Percentiles rank a stretch among this genome's conserved stretches.
These are phyloP conservation scores for Acleris literana DNA, from an alignment of 2,888 invertebrate genomes.

Conservation along the genomic window DNA sequence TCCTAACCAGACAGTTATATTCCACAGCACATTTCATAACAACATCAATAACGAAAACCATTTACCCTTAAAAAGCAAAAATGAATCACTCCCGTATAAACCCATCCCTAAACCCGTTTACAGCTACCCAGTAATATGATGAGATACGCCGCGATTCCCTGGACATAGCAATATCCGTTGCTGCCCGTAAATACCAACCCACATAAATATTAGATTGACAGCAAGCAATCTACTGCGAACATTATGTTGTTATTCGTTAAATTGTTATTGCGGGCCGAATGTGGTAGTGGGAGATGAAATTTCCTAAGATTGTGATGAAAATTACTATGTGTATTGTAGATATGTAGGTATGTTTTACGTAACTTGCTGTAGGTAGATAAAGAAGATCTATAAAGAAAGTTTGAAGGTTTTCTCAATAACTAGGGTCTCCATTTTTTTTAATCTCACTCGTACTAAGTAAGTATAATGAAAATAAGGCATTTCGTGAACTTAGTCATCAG, in stretches of 20 bases:
- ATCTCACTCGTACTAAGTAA: no score
- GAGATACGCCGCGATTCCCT: slow-evolving; percentile 36
- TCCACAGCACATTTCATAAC: slow-evolving; percentile 6
- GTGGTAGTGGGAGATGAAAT: slow-evolving; percentile 32
- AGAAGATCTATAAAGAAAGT: neutral
- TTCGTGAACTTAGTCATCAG: no score
- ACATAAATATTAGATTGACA: slow-evolving; percentile 38
- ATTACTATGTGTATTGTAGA: slow-evolving; percentile 20
- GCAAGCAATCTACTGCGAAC: slow-evolving; percentile 34
- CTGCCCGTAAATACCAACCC: slow-evolving; percentile 36
- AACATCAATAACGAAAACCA: slow-evolving; percentile 17
- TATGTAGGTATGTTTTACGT: slow-evolving; percentile 9
- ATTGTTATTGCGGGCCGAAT: slow-evolving; percentile 35
- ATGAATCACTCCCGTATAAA: slow-evolving; percentile 33
- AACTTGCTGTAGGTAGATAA: neutral
- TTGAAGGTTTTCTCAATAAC: no score
- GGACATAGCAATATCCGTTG: slow-evolving; percentile 38
- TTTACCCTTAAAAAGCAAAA: slow-evolving; percentile 26
- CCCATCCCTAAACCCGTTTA: slow-evolving; percentile 39
- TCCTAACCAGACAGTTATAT: neutral
- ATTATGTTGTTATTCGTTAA: slow-evolving; percentile 37
- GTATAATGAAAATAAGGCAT: no score
- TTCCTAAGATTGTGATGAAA: slow-evolving; percentile 36
- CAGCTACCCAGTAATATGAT: slow-evolving; percentile 37
- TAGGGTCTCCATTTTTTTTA: no score